Base-by-base conservation (phyloP, 30 jellyfish, hydroid and myxozoan species). In the Clytia hemisphaerica region DNA sequence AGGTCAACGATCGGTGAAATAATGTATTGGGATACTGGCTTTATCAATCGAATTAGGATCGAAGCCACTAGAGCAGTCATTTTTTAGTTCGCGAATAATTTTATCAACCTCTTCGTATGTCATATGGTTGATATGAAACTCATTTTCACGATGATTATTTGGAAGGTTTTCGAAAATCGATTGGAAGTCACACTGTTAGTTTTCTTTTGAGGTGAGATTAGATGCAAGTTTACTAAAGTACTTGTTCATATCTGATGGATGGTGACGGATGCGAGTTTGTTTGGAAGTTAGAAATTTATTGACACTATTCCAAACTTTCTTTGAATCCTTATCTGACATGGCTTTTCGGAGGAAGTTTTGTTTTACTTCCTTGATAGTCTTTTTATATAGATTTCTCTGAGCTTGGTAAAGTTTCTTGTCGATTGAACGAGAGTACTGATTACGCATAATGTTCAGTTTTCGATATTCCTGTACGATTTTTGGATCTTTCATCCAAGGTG, bases 401-500 rank as follows among this genome's bases (percentile, higher is more conserved):
- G 25, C 50, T 57, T 57, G 70, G 30, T 57, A 57, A 4, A 57
- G 50, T 57, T 57, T 14, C n/a, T n/a, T n/a, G n/a, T n/a, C n/a
- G n/a, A n/a, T n/a, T n/a, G n/a, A n/a, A n/a, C n/a, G n/a, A n/a
- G n/a, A n/a, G n/a, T n/a, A n/a, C n/a, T n/a, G n/a, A n/a, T n/a
- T n/a, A n/a, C n/a, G n/a, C n/a, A n/a, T n/a, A n/a, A n/a, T n/a
- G n/a, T n/a, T n/a, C n/a, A n/a, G n/a, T n/a, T n/a, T n/a, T n/a
- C n/a, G n/a, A n/a, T n/a, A n/a, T n/a, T n/a, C n/a, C n/a, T n/a
- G n/a, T n/a, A n/a, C n/a, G n/a, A n/a, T n/a, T n/a, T n/a, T n/a
- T n/a, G 71, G 71, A 45, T 61, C 75, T 58, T 69, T 71, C 51
- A 80, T 46, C 85, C 86, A 80, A 4, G 93, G 85, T 32, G 87